These are phyloP conservation scores for Petrocephalus schoutedeni DNA, from an alignment of 2,797 vertebrate genomes.

Conservation along the genomic window DNA sequence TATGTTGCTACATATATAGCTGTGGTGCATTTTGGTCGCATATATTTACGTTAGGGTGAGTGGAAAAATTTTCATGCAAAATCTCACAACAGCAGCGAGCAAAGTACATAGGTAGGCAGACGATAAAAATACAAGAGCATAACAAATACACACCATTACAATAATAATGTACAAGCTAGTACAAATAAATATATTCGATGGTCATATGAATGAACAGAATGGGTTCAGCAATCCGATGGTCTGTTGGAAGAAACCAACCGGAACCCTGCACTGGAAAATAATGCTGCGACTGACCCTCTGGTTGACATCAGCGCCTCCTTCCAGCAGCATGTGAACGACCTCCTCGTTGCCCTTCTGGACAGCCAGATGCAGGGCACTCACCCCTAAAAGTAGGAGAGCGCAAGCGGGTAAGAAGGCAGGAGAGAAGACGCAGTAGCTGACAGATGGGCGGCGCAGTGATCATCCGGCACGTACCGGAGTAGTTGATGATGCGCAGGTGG, in stretches of 20 bases:
- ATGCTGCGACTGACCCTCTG: conserved; percentile 52
- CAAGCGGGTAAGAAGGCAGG: not conserved
- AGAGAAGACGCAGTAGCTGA: not conserved
- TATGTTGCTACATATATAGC: too few species aligned
- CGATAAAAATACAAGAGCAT: too few species aligned
- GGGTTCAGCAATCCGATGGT: too few species aligned
- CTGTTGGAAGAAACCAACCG: not conserved
- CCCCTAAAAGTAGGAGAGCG: conserved; percentile 44
- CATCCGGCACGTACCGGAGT: conserved; percentile 30
- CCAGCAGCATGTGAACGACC: conserved; percentile 53
- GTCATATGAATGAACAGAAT: not conserved
- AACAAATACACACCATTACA: too few species aligned
- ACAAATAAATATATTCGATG: not conserved
- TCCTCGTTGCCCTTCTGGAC: conserved; percentile 55
- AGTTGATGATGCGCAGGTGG: conserved; percentile 44
- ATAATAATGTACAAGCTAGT: not conserved
- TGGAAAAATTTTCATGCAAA: too few species aligned
- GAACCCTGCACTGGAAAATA: not conserved
- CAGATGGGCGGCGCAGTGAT: not conserved
- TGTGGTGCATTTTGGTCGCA: too few species aligned
- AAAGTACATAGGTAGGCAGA: too few species aligned
- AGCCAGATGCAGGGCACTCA: conserved; percentile 61
- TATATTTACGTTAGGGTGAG: too few species aligned
- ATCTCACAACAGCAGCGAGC: too few species aligned
- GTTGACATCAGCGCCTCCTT: conserved; percentile 59